Evolutionary conservation across 1,140 invertebrate genomes (phyloP).

Genomic region (Aphis craccivora): DNA sequence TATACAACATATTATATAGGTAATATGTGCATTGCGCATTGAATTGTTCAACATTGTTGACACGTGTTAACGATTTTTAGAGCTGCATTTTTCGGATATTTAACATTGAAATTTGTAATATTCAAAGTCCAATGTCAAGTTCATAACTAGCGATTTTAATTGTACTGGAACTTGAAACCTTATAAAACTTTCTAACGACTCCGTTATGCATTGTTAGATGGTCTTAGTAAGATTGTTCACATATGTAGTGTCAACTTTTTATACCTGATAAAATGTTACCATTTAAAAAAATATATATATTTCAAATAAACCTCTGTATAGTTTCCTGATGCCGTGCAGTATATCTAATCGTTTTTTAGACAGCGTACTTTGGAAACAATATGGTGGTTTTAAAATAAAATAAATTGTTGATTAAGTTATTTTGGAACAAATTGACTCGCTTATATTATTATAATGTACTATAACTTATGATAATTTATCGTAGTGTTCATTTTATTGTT

Average conservation of each 20-base stretch:
- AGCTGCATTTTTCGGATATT: background rate
- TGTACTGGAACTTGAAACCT: background rate
- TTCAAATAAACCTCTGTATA: background rate
- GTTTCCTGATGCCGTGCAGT: background rate
- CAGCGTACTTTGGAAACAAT: background rate
- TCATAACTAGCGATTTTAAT: background rate
- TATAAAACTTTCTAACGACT: background rate
- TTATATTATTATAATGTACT: background rate
- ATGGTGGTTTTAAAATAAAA: background rate
- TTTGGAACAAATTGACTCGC: background rate
- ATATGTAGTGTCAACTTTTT: background rate
- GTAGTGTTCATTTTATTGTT: background rate
- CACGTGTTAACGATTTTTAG: background rate
- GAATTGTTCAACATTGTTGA: background rate
- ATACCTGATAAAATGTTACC: background rate
- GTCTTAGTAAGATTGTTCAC: background rate
- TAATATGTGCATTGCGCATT: too few species aligned
- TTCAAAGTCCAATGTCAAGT: background rate
- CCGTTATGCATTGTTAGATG: background rate
- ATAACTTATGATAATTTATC: background rate
- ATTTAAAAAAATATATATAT: background rate
- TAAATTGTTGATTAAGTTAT: background rate
- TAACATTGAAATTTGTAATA: background rate
- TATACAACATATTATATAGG: background rate
- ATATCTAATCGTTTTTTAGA: background rate